These are phyloP conservation scores for Choreutis nemorana DNA, from an alignment of 2,888 invertebrate species.

Conservation along the genomic window DNA sequence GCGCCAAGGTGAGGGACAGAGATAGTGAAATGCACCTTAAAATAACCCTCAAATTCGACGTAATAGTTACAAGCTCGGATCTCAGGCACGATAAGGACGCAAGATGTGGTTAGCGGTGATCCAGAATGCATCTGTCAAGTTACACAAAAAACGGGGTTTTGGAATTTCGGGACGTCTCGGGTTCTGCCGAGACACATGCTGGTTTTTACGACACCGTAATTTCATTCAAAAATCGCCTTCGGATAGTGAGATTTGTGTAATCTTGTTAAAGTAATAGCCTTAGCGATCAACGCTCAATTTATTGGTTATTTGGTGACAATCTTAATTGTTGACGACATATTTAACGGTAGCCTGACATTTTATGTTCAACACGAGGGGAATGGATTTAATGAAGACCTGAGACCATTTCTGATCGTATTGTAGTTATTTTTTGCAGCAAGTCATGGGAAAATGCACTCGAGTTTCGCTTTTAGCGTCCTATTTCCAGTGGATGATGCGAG, in stretches of 20 bases:
- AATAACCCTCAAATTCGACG: constrained; percentile 52
- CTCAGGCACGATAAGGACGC: constrained; percentile 52
- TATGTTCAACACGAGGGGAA: too few relatives aligned
- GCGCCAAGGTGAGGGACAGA: constrained; percentile 56
- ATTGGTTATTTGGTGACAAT: too few relatives aligned
- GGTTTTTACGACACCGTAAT: constrained; percentile 38
- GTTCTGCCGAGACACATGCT: constrained; percentile 48
- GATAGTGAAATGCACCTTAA: constrained; percentile 48
- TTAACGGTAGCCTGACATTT: too few relatives aligned
- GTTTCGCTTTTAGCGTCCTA: constrained; percentile 48
- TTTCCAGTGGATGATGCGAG: constrained; percentile 37
- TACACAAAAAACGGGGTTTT: constrained; percentile 52
- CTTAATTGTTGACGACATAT: too few relatives aligned
- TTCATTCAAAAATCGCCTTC: constrained; percentile 64
- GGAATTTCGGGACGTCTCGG: constrained; percentile 61
- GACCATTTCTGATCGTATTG: too few relatives aligned
- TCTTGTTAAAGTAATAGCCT: constrained; percentile 55
- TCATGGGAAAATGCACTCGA: constrained; percentile 21
- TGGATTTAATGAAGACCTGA: too few relatives aligned
- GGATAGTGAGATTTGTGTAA: constrained; percentile 60
- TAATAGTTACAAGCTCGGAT: constrained; percentile 45
- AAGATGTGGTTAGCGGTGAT: constrained; percentile 61
- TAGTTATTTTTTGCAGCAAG: too few relatives aligned
- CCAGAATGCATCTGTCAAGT: constrained; percentile 64
- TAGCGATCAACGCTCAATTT: constrained; percentile 41